phyloP scores from a whole-genome alignment of 2,113 vertebrate genomes.

The Patagioenas fasciata region DNA sequence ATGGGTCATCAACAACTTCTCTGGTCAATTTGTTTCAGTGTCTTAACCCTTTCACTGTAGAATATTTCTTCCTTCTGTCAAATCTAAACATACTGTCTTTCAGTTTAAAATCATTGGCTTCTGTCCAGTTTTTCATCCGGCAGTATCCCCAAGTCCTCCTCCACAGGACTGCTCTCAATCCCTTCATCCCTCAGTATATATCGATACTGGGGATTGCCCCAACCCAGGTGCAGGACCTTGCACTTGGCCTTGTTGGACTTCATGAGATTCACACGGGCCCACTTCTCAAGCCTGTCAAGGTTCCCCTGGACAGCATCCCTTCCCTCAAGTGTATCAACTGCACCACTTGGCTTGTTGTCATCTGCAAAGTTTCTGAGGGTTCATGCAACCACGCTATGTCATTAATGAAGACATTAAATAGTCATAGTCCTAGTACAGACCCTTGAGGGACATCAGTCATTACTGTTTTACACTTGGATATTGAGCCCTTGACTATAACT shows the following conservation, averaged over 20 bases:
- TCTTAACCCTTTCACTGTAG: not conserved
- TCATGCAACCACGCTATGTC: not conserved
- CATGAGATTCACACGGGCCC: not conserved
- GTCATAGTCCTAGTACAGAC: accelerated
- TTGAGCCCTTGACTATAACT: not conserved
- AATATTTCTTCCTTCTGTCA: not conserved
- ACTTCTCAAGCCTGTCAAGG: not conserved
- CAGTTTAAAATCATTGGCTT: not conserved
- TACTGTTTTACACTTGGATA: not conserved
- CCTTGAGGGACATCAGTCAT: accelerated
- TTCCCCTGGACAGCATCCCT: not conserved
- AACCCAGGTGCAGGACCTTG: not conserved
- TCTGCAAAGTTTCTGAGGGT: not conserved
- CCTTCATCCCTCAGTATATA: not conserved
- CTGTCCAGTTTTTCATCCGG: not conserved
- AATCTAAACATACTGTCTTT: not conserved
- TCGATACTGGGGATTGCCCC: not conserved
- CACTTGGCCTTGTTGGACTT: not conserved
- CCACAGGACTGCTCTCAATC: not conserved
- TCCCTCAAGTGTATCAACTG: not conserved
- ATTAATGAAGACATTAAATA: not conserved
- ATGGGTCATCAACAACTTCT: too few species aligned
- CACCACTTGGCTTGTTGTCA: not conserved
- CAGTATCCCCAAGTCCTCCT: not conserved
- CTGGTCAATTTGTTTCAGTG: not conserved